Conservation (phyloP, 2,888 invertebrate species). For the Peribatodes rhomboidaria region DNA sequence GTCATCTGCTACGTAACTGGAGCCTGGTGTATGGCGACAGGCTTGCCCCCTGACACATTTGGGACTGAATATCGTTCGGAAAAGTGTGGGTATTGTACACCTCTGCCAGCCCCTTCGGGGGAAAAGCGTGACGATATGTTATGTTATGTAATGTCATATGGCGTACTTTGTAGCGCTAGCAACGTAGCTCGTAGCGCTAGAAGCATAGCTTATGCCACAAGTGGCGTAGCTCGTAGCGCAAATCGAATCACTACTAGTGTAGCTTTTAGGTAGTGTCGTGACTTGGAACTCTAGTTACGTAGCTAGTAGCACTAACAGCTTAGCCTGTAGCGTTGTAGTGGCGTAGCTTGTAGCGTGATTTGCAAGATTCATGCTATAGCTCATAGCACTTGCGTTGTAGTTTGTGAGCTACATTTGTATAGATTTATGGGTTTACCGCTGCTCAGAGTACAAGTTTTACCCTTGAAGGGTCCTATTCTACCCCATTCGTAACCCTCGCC, state of each 20-base stretch:
- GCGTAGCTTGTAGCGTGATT: background rate
- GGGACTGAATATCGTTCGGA: too few species aligned
- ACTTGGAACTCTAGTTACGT: too few species aligned
- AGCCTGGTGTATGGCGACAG: too few species aligned
- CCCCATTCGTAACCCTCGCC: constrained; percentile 17
- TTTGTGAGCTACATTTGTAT: background rate
- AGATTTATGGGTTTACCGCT: constrained; percentile 6
- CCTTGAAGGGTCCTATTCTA: constrained; percentile 11
- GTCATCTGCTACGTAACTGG: too few species aligned
- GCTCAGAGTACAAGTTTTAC: constrained; percentile 1
- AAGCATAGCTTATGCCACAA: background rate
- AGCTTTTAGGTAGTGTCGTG: background rate
- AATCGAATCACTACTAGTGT: background rate
- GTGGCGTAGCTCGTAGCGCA: background rate
- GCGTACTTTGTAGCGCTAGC: background rate
- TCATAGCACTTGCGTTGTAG: background rate
- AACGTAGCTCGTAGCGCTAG: background rate
- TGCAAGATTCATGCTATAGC: background rate
- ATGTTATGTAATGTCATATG: too few species aligned
- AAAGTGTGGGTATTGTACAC: too few species aligned
- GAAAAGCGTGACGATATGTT: too few species aligned
- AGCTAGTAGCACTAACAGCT: background rate
- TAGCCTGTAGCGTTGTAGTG: too few species aligned
- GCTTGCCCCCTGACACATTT: too few species aligned
- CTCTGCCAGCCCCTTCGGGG: too few species aligned